A percentile compares a stretch with the other conserved stretches of the same genome.
Evolutionary conservation across 2,113 vertebrate genomes (phyloP).

Genomic region (Vulpes ferrilata): DNA sequence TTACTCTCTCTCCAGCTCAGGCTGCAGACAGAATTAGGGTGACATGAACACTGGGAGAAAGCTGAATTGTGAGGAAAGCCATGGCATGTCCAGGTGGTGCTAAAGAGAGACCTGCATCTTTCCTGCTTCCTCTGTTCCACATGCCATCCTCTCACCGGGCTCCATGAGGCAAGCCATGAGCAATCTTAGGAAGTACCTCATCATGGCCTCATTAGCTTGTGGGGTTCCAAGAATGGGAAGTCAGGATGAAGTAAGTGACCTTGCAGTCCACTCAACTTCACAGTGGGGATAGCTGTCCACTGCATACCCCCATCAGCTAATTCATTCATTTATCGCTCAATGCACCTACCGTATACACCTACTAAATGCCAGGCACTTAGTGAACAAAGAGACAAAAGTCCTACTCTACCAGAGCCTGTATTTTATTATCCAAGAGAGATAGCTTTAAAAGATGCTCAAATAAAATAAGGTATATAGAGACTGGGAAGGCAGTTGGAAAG

Average conservation of each 20-base stretch:
- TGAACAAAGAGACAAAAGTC: neutral
- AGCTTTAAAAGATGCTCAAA: neutral
- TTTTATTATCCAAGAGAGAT: conserved; percentile 14
- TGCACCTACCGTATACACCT: neutral
- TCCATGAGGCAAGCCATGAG: neutral
- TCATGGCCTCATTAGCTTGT: neutral
- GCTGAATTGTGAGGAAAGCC: too few species aligned
- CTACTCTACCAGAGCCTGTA: neutral
- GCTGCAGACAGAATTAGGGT: neutral
- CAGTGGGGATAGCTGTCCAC: neutral
- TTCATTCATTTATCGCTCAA: neutral
- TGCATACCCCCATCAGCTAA: neutral
- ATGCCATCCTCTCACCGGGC: neutral
- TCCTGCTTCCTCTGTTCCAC: neutral
- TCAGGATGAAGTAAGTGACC: neutral
- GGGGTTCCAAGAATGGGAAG: neutral
- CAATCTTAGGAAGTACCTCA: neutral
- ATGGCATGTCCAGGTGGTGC: neutral
- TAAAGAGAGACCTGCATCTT: neutral
- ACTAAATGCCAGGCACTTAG: neutral
- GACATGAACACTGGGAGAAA: neutral
- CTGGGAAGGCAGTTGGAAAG: neutral
- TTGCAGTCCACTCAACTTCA: neutral
- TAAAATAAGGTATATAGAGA: neutral
- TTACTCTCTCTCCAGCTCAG: neutral